phyloP scores from a whole-genome alignment of 1,140 invertebrate species.

The Aphelinus certus region DNA sequence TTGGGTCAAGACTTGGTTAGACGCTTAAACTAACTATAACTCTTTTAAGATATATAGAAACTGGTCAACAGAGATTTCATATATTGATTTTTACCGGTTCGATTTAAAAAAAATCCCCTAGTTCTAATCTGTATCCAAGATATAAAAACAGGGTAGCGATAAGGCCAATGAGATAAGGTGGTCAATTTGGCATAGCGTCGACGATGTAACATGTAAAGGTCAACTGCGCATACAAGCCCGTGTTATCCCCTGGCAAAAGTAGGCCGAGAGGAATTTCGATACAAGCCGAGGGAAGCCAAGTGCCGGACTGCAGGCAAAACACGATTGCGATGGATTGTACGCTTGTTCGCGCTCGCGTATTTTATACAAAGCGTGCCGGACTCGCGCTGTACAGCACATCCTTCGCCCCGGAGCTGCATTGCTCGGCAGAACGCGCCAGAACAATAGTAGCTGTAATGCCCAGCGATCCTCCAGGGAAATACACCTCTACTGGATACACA shows the following conservation, averaged over 20 bases:
- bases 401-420: conserved; percentile 6
- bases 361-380: conserved; percentile 5
- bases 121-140: too few relatives aligned
- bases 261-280: conserved; percentile 34
- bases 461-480: conserved; percentile 29
- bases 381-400: background rate
- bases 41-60: too few relatives aligned
- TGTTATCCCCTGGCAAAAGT: conserved; percentile 3
- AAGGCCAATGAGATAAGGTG: conserved; percentile 8
- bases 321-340: conserved; percentile 28
- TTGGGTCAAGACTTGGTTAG: too few relatives aligned
- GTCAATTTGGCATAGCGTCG: conserved; percentile 32
- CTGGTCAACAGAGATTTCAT: too few relatives aligned
- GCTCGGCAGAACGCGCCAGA: background rate
- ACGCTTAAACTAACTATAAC: too few relatives aligned
- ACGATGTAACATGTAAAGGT: conserved; percentile 53
- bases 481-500: background rate
- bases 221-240: conserved; percentile 12
- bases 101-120: too few relatives aligned
- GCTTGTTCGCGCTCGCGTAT: conserved; percentile 22
- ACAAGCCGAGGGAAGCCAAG: background rate
- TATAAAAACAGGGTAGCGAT: too few relatives aligned
- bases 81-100: too few relatives aligned
- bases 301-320: conserved; percentile 13
- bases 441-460: conserved; percentile 10